Base-by-base conservation (phyloP, 2,113 vertebrate genomes). In the Ictalurus punctatus region DNA sequence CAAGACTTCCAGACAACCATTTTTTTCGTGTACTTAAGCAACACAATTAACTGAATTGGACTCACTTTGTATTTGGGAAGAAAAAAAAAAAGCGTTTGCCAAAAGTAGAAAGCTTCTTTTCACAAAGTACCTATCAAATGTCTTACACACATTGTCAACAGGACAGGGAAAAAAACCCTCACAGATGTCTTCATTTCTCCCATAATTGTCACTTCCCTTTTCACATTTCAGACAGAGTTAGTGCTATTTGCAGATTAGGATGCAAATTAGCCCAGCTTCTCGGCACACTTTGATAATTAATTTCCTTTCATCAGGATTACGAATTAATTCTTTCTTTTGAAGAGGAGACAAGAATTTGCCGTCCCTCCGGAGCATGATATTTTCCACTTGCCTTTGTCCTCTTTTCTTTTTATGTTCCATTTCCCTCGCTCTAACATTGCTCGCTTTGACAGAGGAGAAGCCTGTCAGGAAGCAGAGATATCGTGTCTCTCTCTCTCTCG, bases 351-450 rank as follows among this genome's bases (percentile, higher is more conserved):
- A 63, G 25, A 23, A 71, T 48, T 52, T 44, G 40, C 37, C 6
- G 74, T 80, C 83, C 84, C 58, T 85, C 80, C 19, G 86, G 83
- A 83, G 37, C 44, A 58, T 89, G 56, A 85, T 89, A 81, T 87
- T 86, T 87, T 79, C 69, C 65, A 61, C 89, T 30, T 80, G 73
- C 67, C 69, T 88, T 25, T 89, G 89, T 89, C 80, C 84, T 80
- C 80, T 82, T 56, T 74, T 56, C 59, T 89, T 78, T 87, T 84
- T 86, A 34, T 37, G 44, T 73, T 63, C 56, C 67, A 40, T 88
- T 63, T 88, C 2, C 34, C 63, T 58, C 27, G 67, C 80, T 9
- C 56, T 25, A 44, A 19, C 37, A 0, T 21, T 63, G 67, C 84
- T 5, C 7, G 0, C 54, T 44, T 83, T 88, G 48, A 59, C 56